These are phyloP conservation scores for Sterrhoptilus dennistouni DNA, from an alignment of 2,113 vertebrate species.

Conservation along the genomic window DNA sequence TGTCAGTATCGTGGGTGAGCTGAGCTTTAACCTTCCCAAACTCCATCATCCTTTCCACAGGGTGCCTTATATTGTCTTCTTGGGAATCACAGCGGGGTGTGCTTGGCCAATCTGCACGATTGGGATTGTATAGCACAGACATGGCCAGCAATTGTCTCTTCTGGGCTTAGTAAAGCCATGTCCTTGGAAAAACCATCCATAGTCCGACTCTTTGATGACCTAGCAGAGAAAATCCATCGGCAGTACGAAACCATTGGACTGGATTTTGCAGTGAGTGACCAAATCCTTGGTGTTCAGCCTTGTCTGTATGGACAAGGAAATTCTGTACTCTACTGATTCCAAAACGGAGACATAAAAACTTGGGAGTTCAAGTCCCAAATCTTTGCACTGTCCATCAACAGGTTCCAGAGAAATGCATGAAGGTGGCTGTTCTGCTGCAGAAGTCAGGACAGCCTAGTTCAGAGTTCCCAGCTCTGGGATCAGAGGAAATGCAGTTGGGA, in stretches of 20 bases:
- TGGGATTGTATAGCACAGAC: conserved; percentile 95
- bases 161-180: conserved; percentile 93
- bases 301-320: neutral
- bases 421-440: conserved; percentile 81
- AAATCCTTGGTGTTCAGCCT: neutral
- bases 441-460: conserved; percentile 71
- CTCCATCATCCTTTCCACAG: conserved; percentile 46
- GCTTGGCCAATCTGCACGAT: conserved; percentile 92
- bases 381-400: conserved; percentile 42
- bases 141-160: conserved; percentile 92
- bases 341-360: neutral
- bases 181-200: conserved; percentile 96
- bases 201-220: conserved; percentile 93
- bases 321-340: neutral
- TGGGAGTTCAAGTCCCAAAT: neutral
- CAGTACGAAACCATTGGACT: conserved; percentile 95
- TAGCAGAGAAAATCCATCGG: conserved; percentile 95
- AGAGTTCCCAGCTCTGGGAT: conserved; percentile 62
- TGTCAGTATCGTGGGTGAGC: neutral
- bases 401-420: conserved; percentile 82
- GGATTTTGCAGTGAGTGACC: conserved; percentile 86
- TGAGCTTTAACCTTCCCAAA: neutral
- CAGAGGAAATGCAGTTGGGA: conserved; percentile 80
- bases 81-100: conserved; percentile 91
- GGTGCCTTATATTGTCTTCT: conserved; percentile 97